Evolutionary conservation across 2,888 invertebrate genomes (phyloP).

Genomic region (Thalpophila matura): DNA sequence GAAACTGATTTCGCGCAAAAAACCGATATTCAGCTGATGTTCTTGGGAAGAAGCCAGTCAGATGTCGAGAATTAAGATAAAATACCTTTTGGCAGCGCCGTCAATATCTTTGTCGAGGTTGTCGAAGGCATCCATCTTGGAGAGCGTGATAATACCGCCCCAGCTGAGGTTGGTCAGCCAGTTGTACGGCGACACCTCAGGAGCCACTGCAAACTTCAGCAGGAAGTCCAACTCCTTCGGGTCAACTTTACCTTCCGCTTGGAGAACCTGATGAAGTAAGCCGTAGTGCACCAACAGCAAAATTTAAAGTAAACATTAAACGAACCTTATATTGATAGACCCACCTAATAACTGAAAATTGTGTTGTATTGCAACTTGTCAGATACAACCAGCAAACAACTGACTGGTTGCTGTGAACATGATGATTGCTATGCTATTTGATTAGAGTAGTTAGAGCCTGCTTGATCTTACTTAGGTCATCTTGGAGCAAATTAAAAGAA

Average conservation of each 20-base stretch:
- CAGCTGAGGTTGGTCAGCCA: constrained; percentile 95
- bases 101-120: constrained; percentile 97
- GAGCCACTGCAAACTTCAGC: constrained; percentile 95
- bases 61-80: neutral
- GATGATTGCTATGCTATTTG: no score
- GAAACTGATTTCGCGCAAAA: neutral
- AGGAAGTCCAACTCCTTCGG: constrained; percentile 96
- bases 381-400: no score
- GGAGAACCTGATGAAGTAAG: constrained; percentile 77
- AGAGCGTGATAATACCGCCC: constrained; percentile 95
- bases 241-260: constrained; percentile 92
- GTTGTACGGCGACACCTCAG: constrained; percentile 94
- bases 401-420: no score
- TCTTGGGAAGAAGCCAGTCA: neutral
- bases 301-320: no score
- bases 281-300: no score
- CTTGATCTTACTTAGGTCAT: no score
- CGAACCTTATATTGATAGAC: no score
- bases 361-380: no score
- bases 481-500: no score
- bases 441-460: no score
- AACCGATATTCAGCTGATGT: neutral
- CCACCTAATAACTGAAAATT: no score
- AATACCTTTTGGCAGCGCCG: constrained; percentile 94
- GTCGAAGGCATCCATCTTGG: constrained; percentile 94